phyloP scores from a whole-genome alignment of 2,113 vertebrate genomes.

The Riparia riparia region DNA sequence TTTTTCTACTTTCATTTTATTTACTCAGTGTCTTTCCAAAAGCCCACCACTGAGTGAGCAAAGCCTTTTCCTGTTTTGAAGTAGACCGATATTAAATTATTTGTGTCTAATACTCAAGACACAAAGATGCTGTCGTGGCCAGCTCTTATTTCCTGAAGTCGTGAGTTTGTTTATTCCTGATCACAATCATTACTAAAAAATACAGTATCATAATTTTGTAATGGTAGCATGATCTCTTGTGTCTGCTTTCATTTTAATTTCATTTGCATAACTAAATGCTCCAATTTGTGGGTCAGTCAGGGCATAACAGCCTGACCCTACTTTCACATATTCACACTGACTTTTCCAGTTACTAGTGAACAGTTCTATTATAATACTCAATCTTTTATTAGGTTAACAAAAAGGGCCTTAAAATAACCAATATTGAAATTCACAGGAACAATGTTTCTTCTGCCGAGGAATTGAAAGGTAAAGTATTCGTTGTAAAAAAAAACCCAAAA shows the following conservation, averaged over 20 bases:
- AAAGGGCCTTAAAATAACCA: background rate
- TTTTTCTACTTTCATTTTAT: background rate
- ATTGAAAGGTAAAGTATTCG: background rate
- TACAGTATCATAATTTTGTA: background rate
- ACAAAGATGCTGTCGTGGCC: background rate
- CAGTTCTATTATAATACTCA: background rate
- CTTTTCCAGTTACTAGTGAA: background rate
- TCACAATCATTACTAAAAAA: background rate
- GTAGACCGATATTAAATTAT: background rate
- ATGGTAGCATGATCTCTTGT: background rate
- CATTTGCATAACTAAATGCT: background rate
- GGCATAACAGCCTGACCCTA: background rate
- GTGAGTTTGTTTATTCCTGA: background rate
- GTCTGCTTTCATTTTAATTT: background rate
- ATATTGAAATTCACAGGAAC: background rate
- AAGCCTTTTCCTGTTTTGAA: background rate
- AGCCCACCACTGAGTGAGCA: rapidly evolving
- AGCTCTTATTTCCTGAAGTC: background rate
- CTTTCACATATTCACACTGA: background rate
- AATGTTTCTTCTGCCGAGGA: background rate
- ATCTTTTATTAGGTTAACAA: background rate
- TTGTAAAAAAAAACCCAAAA: background rate
- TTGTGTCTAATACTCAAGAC: background rate
- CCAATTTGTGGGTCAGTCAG: background rate
- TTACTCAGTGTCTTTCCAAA: background rate